Conservation (phyloP, 2,113 vertebrate genomes). For the Vulpes vulpes region DNA sequence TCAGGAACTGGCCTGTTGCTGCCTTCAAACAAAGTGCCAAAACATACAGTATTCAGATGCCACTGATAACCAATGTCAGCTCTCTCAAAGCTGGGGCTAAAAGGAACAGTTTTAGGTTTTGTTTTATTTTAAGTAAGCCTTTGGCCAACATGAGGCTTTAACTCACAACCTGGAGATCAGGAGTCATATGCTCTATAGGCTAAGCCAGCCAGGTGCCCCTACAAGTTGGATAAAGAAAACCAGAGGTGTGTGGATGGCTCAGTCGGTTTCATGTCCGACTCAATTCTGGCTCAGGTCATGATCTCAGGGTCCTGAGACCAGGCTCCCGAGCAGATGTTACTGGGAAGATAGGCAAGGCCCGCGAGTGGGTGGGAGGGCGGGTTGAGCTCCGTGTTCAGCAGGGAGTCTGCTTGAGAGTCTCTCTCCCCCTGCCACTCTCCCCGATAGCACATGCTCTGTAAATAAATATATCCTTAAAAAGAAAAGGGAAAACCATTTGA, state of each 20-base stretch:
- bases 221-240: not conserved
- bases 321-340: too few species aligned
- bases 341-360: too few species aligned
- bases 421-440: not conserved
- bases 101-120: not conserved
- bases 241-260: not conserved
- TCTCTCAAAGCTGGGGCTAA: not conserved
- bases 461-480: not conserved
- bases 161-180: not conserved
- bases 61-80: not conserved
- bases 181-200: not conserved
- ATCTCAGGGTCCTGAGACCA: not conserved
- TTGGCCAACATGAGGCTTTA: not conserved
- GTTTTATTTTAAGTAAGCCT: not conserved
- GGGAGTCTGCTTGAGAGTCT: not conserved
- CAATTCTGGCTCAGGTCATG: not conserved
- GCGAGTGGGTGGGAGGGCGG: too few species aligned
- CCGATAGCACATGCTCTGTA: not conserved
- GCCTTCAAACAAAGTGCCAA: not conserved
- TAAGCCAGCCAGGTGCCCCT: not conserved
- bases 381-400: not conserved
- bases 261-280: fast-evolving
- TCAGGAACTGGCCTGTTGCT: not conserved
- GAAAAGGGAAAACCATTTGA: not conserved
- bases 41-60: not conserved